Evolutionary conservation across 2,113 vertebrate species (phyloP).

Genomic region (Plectropomus leopardus): DNA sequence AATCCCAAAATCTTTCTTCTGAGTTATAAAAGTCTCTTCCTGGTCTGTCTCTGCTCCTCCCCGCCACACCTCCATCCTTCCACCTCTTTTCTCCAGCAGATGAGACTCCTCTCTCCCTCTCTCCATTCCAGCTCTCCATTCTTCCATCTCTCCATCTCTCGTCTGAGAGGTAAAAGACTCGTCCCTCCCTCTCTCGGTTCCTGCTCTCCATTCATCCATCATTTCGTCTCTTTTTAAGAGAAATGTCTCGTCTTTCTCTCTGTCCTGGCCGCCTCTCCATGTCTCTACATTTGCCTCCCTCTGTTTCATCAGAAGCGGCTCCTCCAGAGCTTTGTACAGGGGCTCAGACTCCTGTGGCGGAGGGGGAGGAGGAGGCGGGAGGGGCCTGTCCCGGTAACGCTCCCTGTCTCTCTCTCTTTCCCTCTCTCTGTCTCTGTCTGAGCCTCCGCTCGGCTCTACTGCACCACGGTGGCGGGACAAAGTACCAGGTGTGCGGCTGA

Average conservation of each 20-base stretch:
- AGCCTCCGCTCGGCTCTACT: conserved; percentile 43
- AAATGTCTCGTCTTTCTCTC: conserved; percentile 75
- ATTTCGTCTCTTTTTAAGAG: conserved; percentile 77
- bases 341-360: conserved; percentile 88
- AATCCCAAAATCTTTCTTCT: conserved; percentile 77
- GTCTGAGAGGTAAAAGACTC: conserved; percentile 71
- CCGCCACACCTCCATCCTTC: conserved; percentile 77
- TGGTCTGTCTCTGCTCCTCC: conserved; percentile 66
- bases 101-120: conserved; percentile 84
- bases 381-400: conserved; percentile 78
- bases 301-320: conserved; percentile 79
- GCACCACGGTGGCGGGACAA: conserved; percentile 76
- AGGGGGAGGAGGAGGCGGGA: conserved; percentile 83
- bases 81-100: conserved; percentile 86
- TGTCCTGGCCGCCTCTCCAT: conserved; percentile 68
- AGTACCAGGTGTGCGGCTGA: conserved; percentile 77
- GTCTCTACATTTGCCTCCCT: conserved; percentile 68
- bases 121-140: conserved; percentile 73
- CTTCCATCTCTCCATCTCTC: conserved; percentile 68
- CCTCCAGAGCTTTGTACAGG: conserved; percentile 92
- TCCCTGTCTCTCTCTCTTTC: conserved; percentile 76
- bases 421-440: conserved; percentile 77
- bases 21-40: conserved; percentile 80
- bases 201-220: conserved; percentile 76
- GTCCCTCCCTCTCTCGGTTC: conserved; percentile 61